phyloP scores from a whole-genome alignment of 2,888 invertebrate genomes.

The Gibbula magus region DNA sequence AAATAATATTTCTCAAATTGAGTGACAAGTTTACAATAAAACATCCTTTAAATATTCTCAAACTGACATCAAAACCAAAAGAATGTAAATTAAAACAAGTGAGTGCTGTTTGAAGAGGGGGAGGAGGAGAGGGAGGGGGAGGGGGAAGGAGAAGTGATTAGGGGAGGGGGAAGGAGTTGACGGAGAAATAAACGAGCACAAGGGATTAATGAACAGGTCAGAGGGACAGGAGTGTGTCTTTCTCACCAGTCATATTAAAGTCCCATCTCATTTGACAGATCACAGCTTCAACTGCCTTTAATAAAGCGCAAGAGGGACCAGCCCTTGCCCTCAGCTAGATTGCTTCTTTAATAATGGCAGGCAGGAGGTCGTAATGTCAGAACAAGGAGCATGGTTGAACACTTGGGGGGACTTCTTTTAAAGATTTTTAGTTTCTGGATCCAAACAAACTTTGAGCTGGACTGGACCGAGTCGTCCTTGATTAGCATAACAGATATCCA shows the following conservation, averaged over 20 bases:
- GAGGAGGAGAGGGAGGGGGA: too few relatives aligned
- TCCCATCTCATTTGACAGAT: neutral
- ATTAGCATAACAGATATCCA: too few relatives aligned
- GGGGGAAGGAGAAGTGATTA: too few relatives aligned
- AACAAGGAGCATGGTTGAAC: neutral
- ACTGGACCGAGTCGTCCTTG: too few relatives aligned
- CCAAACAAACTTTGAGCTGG: too few relatives aligned
- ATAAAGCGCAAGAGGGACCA: neutral
- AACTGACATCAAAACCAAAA: too few relatives aligned
- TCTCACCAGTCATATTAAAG: neutral
- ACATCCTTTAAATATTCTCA: too few relatives aligned
- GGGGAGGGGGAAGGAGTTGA: neutral
- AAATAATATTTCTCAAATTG: too few relatives aligned
- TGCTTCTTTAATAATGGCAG: conserved; percentile 1
- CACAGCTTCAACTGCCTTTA: conserved; percentile 13
- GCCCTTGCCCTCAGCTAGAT: neutral
- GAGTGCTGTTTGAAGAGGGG: too few relatives aligned
- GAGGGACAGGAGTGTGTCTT: neutral
- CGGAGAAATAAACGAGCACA: neutral
- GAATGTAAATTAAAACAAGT: too few relatives aligned
- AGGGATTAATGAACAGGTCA: neutral
- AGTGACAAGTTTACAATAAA: too few relatives aligned
- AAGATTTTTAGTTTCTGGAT: too few relatives aligned
- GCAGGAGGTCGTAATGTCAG: neutral
- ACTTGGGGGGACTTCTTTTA: neutral